Evolutionary conservation across 35 echinoderm and acorn worm genomes (phyloP).

Genomic region (Heliocidaris tuberculata): DNA sequence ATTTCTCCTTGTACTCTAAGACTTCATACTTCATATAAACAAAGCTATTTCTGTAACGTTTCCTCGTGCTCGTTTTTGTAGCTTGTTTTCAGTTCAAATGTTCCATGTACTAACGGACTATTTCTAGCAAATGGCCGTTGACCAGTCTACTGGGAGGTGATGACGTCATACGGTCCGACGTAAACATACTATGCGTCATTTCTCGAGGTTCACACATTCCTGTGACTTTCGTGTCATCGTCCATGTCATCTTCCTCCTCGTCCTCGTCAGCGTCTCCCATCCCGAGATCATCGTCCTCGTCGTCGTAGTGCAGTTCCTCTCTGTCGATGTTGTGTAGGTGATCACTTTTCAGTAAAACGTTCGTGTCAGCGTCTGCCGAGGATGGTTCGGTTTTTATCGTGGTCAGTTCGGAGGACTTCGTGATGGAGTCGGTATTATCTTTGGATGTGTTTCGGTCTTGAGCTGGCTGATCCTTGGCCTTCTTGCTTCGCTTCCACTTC

Average conservation of each 20-base stretch:
- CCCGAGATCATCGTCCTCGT: background rate
- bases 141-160: constrained; percentile 9
- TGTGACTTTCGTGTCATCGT: background rate
- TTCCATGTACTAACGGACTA: constrained; percentile 21
- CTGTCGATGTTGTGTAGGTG: constrained; percentile 6
- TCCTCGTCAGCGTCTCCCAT: constrained; percentile 20
- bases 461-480: constrained; percentile 75
- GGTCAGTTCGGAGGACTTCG: constrained; percentile 29
- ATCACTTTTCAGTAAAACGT: background rate
- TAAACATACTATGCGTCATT: background rate
- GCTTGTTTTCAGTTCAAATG: background rate
- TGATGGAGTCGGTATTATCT: background rate
- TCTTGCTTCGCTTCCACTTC: constrained; percentile 99
- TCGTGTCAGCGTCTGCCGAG: background rate
- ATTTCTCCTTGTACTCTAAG: background rate
- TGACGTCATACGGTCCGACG: constrained; percentile 40
- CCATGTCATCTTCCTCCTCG: constrained; percentile 11
- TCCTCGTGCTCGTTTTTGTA: background rate
- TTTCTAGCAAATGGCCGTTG: constrained; percentile 28
- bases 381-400: constrained; percentile 20
- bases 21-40: background rate
- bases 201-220: constrained; percentile 1
- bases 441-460: background rate
- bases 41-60: background rate
- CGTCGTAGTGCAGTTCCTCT: background rate